Evolutionary conservation across 2,797 vertebrate species (phyloP).

Genomic region (Melanotaenia boesemani): DNA sequence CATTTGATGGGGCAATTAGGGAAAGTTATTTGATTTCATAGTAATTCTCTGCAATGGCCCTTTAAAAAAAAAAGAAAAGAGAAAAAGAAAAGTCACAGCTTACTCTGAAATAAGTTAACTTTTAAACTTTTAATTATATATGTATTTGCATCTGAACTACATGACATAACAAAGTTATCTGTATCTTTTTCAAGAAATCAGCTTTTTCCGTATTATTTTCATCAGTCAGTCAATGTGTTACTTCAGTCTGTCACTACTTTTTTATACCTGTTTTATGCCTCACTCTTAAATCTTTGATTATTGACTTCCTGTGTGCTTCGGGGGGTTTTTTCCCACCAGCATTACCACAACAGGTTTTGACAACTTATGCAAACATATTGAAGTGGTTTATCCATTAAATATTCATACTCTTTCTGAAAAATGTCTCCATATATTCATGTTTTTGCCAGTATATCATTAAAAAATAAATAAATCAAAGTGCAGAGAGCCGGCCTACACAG

Average conservation of each 20-base stretch:
- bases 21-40: constrained; percentile 57
- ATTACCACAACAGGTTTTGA: constrained; percentile 7
- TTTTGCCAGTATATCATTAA: not conserved
- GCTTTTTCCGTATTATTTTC: constrained; percentile 11
- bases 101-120: constrained; percentile 38
- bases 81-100: not conserved
- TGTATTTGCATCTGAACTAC: too few relatives aligned
- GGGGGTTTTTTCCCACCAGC: not conserved
- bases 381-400: constrained; percentile 3
- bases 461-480: not conserved
- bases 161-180: not conserved
- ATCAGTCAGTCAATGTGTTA: constrained; percentile 5
- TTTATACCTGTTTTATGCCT: not conserved
- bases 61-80: constrained; percentile 31
- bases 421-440: not conserved
- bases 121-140: not conserved
- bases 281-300: constrained; percentile 3
- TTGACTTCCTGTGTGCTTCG: constrained; percentile 19
- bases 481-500: not conserved
- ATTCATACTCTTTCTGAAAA: not conserved
- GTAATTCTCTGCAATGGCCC: constrained; percentile 28
- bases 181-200: constrained; percentile 1
- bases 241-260: not conserved
- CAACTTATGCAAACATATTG: not conserved
- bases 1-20: constrained; percentile 61